Base-by-base conservation (phyloP, 1,140 invertebrate species). In the Hypsibius dujardini region DNA sequence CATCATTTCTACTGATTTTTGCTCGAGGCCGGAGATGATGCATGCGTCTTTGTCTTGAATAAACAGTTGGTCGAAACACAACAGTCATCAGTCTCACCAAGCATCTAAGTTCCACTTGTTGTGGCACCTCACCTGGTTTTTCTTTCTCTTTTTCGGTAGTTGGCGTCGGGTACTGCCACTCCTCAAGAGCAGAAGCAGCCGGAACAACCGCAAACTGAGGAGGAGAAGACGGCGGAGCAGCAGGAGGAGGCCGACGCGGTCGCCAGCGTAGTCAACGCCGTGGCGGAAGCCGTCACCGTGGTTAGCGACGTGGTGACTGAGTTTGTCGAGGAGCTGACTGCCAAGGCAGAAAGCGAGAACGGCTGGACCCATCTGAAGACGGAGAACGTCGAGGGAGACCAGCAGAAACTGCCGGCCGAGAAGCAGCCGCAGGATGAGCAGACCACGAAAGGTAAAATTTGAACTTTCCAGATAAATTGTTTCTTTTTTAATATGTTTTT, bases 371-470 rank as follows among this genome's bases (percentile, higher is more conserved):
- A 70, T 40, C 46, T 40, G 46, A 7, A 62, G 28, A 47, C 69
- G 7, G 40, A 70, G 70, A 3, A 7, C 40, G 67, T 40, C 45
- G 45, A 47, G 59, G 69, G 42, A 15, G 46, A 2, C 15, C n/a
- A 3, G 70, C 59, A 46, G 74, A 72, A 56, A n/a, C 7, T 7
- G 47, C 71, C 46, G n/a, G n/a, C n/a, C 72, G 74, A 47, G 50
- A 7, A 56, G 50, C 7, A 7, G 50, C 7, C 50, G 50, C 50
- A 7, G 50, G 50, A 56, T 56, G n/a, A 56, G 7, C 50, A 56
- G 50, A n/a, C 50, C 7, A 7, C 50, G 50, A 56, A 7, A n/a
- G 50, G 50, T 56, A n/a, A 56, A 56, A n/a, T 56, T 56, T 7
- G 7, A 56, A 7, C n/a, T 56, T 56, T 56, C 50, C 50, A 56